Base-by-base conservation (phyloP, 2,797 vertebrate species). In the Tamandua tetradactyla region DNA sequence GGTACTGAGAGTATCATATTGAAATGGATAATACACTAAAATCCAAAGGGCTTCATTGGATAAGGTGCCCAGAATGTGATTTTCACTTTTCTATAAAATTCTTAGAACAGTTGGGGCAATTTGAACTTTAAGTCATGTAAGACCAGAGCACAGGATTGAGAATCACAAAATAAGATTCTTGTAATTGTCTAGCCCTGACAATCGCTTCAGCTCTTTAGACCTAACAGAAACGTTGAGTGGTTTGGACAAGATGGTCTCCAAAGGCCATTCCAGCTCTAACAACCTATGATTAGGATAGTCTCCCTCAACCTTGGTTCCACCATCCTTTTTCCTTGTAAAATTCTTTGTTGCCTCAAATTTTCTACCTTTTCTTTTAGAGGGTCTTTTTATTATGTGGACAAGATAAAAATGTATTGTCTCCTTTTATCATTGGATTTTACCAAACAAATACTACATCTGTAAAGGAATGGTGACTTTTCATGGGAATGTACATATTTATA, bases 271-370 rank as follows among this genome's bases (percentile, higher is more conserved):
- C n/a, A 84, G 57, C 25, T 81, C 17, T 52, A 64, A 94, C 18
- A 78, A 44, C 22, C 80, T 69, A 4, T 52, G 79, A 86, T 82
- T 85, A 75, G 32, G 52, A 37, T 35, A n/a, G 22, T 82, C 32
- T 69, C 20, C 17, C 3, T 18, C 4, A n/a, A 14, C 9, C 27
- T 30, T n/a, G 32, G 22, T 44, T 30, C 7, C 10, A 78, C 15
- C 3, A 7, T 5, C 44, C 55, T 10, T 14, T 81, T 92, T 79
- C 30, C 81, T 35, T 22, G 27, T 55, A 69, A 71, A 92, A 81
- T 64, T 78, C 17, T 95, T 92, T 79, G 27, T 49, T 93, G 20
- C 7, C 20, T 96, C 49, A 30, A 82, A 35, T 94, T 91, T 89
- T 68, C 23, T 96, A 42, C 40, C 30, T 92, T 79, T 11, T 42